A percentile compares a stretch with the other conserved stretches of the same genome.
Conservation (phyloP, 2,888 invertebrate genomes). For the Sipha maydis region DNA sequence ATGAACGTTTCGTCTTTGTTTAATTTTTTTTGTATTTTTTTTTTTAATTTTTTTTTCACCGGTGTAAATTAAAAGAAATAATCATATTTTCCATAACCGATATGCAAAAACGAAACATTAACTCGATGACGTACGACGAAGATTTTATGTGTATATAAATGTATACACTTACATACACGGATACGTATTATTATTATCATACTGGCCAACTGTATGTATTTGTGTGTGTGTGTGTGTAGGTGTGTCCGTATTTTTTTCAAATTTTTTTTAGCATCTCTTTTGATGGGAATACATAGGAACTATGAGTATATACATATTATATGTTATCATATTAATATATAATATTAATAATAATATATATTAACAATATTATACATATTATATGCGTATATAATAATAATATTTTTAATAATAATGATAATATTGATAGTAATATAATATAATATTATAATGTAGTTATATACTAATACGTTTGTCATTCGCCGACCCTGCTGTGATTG, state of each 20-base stretch:
- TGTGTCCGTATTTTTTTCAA: not conserved
- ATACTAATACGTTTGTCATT: constrained; percentile 38
- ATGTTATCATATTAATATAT: no score
- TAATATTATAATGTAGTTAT: not conserved
- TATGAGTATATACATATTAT: constrained; percentile 37
- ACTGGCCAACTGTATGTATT: constrained; percentile 28
- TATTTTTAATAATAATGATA: constrained; percentile 36
- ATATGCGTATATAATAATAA: constrained; percentile 39
- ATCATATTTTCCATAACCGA: not conserved
- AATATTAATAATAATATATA: no score
- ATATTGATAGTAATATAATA: not conserved
- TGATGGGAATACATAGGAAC: constrained; percentile 54
- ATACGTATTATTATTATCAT: not conserved
- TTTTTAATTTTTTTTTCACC: not conserved
- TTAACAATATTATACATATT: not conserved
- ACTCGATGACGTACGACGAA: not conserved
- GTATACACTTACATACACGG: not conserved
- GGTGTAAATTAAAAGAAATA: not conserved
- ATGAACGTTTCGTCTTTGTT: constrained; percentile 4
- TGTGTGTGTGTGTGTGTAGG: not conserved
- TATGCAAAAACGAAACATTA: constrained; percentile 7
- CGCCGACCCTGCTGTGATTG: constrained; percentile 60
- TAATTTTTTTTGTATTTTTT: not conserved
- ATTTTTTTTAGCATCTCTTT: constrained; percentile 18
- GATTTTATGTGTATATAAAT: not conserved